These are phyloP conservation scores for Alaudala cheleensis DNA, from an alignment of 2,113 vertebrate genomes.

Conservation along the genomic window DNA sequence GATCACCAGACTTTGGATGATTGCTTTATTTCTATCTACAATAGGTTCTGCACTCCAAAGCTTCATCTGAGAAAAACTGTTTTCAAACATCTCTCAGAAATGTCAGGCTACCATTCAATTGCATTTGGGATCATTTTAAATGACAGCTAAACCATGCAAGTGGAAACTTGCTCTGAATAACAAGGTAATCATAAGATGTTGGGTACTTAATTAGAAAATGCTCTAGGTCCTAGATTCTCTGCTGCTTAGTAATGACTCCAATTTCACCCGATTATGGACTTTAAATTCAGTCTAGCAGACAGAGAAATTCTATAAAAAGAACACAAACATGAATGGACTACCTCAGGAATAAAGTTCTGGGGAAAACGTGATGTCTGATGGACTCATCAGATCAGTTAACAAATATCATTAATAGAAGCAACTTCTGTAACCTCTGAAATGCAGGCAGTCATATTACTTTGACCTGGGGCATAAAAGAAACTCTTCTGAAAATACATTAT, in stretches of 20 bases:
- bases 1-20: not conserved
- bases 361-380: not conserved
- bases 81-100: not conserved
- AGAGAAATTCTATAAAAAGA: not conserved
- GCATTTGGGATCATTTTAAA: constrained; percentile 20
- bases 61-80: not conserved
- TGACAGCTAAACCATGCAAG: not conserved
- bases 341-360: not conserved
- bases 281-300: not conserved
- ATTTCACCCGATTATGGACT: not conserved
- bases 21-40: not conserved
- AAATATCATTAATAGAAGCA: not conserved
- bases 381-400: not conserved
- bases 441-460: not conserved
- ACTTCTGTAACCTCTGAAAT: not conserved
- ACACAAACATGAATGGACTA: not conserved
- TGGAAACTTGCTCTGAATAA: constrained; percentile 3
- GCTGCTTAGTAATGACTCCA: not conserved
- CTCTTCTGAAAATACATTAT: not conserved
- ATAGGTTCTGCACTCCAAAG: not conserved
- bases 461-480: not conserved
- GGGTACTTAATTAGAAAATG: constrained; percentile 1
- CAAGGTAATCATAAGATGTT: not conserved
- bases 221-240: not conserved
- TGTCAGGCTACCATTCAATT: not conserved